These are phyloP conservation scores for Podarcis cretensis DNA, from an alignment of 2,113 vertebrate genomes.

Conservation along the genomic window DNA sequence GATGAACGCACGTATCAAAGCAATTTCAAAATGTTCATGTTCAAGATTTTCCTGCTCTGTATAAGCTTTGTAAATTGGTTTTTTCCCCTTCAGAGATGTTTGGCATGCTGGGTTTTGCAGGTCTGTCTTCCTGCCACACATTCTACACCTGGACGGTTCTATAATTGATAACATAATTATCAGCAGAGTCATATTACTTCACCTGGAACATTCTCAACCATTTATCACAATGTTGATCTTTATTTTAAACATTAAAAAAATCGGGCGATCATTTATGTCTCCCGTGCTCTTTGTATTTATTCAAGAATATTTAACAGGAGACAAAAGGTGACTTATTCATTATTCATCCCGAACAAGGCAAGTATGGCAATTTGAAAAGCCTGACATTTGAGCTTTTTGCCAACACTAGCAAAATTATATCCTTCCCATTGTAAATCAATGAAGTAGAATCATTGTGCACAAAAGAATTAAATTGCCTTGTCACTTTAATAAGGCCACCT, in stretches of 20 bases:
- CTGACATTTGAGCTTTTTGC: constrained; percentile 99
- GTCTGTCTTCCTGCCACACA: constrained; percentile 53
- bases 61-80: constrained; percentile 16
- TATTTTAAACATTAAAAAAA: constrained; percentile 86
- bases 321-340: constrained; percentile 99
- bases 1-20: constrained; percentile 21
- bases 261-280: constrained; percentile 89
- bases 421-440: constrained; percentile 93
- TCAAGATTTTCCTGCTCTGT: constrained; percentile 12
- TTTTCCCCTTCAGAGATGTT: constrained; percentile 11
- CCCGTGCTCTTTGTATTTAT: constrained; percentile 89
- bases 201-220: constrained; percentile 75
- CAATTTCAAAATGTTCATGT: constrained; percentile 2
- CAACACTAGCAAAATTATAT: constrained; percentile 96
- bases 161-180: constrained; percentile 75
- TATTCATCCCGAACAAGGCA: constrained; percentile 92
- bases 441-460: constrained; percentile 90
- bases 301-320: constrained; percentile 95
- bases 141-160: constrained; percentile 67
- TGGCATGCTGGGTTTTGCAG: constrained; percentile 39
- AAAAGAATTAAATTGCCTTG: constrained; percentile 92
- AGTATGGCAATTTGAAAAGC: constrained; percentile 92
- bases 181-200: constrained; percentile 73
- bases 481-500: constrained; percentile 89
- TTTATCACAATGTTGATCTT: constrained; percentile 89